Percentiles rank a stretch among this genome's conserved stretches.
phyloP scores from a whole-genome alignment of 1,140 invertebrate genomes.

The Ganaspis sp. region DNA sequence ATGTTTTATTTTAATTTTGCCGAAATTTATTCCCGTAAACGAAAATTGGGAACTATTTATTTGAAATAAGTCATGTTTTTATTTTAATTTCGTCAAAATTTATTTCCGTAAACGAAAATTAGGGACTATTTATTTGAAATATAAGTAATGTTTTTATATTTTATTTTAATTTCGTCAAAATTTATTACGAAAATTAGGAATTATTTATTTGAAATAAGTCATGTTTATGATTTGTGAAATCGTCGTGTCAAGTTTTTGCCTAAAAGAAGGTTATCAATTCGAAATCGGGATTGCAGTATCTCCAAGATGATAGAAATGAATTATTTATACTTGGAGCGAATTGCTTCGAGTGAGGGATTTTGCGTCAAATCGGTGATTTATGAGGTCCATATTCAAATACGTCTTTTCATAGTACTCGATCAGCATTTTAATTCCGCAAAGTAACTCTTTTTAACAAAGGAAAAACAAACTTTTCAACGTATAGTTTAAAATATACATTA shows the following conservation, averaged over 20 bases:
- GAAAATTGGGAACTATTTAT: too few relatives aligned
- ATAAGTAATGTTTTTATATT: too few relatives aligned
- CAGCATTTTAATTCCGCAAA: conserved; percentile 9
- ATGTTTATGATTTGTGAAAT: too few relatives aligned
- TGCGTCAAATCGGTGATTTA: conserved; percentile 12
- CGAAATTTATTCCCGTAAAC: too few relatives aligned
- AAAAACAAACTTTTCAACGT: neutral
- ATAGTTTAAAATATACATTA: neutral
- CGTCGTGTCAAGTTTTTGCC: neutral
- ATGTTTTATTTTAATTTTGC: too few relatives aligned
- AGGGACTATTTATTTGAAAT: too few relatives aligned
- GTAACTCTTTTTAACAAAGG: conserved; percentile 4
- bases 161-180: too few relatives aligned
- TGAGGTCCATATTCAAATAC: conserved; percentile 18
- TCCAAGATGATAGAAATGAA: conserved; percentile 12
- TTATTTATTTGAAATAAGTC: too few relatives aligned
- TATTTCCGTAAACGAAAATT: too few relatives aligned
- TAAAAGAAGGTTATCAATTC: neutral
- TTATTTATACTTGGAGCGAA: conserved; percentile 13
- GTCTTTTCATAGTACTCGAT: neutral
- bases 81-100: too few relatives aligned
- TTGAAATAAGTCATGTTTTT: too few relatives aligned
- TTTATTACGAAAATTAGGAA: too few relatives aligned
- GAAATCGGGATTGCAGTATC: neutral
- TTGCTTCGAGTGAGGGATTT: neutral